Conservation (phyloP, 2,797 vertebrate species). For the Enteromius trimaculatus region DNA sequence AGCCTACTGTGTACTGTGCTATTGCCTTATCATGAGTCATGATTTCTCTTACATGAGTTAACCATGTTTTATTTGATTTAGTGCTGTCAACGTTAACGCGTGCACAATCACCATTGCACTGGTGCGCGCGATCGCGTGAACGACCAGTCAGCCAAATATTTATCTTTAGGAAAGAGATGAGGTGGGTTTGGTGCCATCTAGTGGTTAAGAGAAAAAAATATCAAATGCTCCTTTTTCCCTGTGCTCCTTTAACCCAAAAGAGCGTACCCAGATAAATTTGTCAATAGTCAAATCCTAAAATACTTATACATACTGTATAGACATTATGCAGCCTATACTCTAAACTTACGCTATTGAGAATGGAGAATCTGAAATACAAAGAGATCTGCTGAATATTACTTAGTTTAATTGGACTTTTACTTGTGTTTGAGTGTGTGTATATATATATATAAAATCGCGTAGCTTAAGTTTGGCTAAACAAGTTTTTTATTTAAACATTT, state of each 20-base stretch:
- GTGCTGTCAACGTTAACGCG: no score
- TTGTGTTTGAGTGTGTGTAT: background rate
- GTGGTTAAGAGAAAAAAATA: background rate
- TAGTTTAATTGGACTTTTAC: background rate
- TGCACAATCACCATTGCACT: background rate
- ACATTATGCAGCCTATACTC: background rate
- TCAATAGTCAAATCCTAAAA: background rate
- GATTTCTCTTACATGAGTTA: no score
- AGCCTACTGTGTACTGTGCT: no score
- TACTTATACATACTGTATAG: background rate
- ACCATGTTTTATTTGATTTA: no score
- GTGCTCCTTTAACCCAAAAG: background rate
- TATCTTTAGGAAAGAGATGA: background rate
- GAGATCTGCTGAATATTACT: background rate
- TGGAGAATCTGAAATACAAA: background rate
- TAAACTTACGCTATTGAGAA: background rate
- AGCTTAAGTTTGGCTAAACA: background rate
- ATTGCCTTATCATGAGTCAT: no score
- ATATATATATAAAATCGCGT: no score
- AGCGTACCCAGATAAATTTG: background rate
- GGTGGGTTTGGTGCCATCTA: background rate
- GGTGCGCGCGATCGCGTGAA: background rate
- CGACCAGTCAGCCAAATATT: background rate
- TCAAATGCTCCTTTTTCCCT: background rate
- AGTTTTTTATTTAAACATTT: background rate